A percentile compares a stretch with the other conserved stretches of the same genome.
Evolutionary conservation across 2,797 vertebrate genomes (phyloP).

Genomic region (Spea hammondii): DNA sequence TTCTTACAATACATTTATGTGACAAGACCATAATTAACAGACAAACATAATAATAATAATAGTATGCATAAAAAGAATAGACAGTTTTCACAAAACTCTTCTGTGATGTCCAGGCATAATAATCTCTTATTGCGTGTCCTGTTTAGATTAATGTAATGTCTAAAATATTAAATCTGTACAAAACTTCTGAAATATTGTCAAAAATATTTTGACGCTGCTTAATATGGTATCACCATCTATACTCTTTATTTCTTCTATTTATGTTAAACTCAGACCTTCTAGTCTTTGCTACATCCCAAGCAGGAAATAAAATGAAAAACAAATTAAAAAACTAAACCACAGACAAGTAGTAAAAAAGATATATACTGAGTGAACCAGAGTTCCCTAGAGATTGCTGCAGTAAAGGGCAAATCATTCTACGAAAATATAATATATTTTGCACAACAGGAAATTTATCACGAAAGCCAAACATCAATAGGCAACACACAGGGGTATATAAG

Average conservation of each 20-base stretch:
- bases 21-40: too few species aligned
- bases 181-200: too few species aligned
- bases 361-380: conserved; percentile 61
- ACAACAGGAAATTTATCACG: conserved; percentile 59
- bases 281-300: conserved; percentile 39
- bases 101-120: too few species aligned
- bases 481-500: conserved; percentile 14
- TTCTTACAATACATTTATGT: too few species aligned
- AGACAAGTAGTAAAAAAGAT: conserved; percentile 32
- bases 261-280: conserved; percentile 5
- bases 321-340: conserved; percentile 17
- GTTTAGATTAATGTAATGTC: too few species aligned
- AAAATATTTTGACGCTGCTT: too few species aligned
- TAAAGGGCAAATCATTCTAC: conserved; percentile 55
- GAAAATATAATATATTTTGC: conserved; percentile 55
- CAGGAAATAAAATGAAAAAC: conserved; percentile 58
- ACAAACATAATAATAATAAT: too few species aligned
- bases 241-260: not conserved
- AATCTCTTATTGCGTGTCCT: too few species aligned
- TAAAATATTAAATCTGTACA: too few species aligned
- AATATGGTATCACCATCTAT: too few species aligned
- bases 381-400: conserved; percentile 60
- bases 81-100: too few species aligned
- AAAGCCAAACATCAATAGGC: conserved; percentile 30
- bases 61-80: too few species aligned